Evolutionary conservation across 2,113 vertebrate genomes (phyloP).

Genomic region (Lichenostomus cassidix): DNA sequence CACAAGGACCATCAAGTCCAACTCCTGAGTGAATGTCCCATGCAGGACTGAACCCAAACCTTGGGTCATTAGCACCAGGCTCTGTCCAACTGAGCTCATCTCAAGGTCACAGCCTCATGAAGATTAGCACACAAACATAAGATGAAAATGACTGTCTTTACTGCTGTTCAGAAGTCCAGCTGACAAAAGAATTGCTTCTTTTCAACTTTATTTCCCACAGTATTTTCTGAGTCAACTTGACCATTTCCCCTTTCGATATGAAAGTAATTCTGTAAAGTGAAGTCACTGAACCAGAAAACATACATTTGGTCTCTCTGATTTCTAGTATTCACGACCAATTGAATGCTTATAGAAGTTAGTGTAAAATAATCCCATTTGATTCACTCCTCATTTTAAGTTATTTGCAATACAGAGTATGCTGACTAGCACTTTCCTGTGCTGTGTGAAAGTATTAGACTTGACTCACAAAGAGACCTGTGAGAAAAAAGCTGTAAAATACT

Average conservation of each 20-base stretch:
- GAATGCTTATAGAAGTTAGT: constrained; percentile 41
- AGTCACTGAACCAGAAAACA: constrained; percentile 36
- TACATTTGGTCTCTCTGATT: constrained; percentile 38
- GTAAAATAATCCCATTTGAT: constrained; percentile 53
- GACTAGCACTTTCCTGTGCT: constrained; percentile 17
- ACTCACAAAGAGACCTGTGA: background rate
- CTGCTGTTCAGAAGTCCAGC: background rate
- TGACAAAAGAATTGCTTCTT: constrained; percentile 21
- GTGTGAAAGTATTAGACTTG: background rate
- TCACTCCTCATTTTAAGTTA: constrained; percentile 43
- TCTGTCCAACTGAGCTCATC: background rate
- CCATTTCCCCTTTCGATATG: constrained; percentile 43
- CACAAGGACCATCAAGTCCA: background rate
- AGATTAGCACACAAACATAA: background rate
- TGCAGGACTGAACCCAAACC: background rate
- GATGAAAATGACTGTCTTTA: background rate
- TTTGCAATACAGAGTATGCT: constrained; percentile 32
- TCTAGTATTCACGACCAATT: constrained; percentile 51
- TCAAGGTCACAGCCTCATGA: background rate
- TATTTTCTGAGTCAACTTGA: constrained; percentile 49
- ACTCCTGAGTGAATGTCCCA: no score
- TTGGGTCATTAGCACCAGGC: background rate
- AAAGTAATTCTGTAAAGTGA: constrained; percentile 38
- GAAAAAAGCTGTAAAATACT: background rate
- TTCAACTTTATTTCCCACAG: constrained; percentile 22